A percentile compares a stretch with the other conserved stretches of the same genome.
Evolutionary conservation across 2,888 invertebrate species (phyloP).

Genomic region (Trichopria drosophilae): DNA sequence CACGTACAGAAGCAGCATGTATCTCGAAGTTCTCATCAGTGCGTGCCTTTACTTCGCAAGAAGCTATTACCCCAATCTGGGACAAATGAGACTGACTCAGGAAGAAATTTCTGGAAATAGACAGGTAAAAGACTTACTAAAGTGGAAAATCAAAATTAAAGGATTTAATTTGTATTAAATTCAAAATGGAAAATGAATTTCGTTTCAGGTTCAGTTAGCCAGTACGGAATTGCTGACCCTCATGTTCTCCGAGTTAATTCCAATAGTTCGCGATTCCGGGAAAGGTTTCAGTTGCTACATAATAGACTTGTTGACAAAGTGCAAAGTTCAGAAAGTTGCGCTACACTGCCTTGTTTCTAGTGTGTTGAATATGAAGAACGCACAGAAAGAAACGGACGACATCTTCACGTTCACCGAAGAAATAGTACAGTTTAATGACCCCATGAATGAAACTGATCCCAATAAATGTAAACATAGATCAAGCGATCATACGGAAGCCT

Average conservation of each 20-base stretch:
- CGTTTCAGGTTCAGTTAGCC: constrained; percentile 69
- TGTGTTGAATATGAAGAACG: constrained; percentile 65
- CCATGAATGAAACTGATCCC: constrained; percentile 55
- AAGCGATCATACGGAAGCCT: constrained; percentile 68
- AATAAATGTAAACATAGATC: constrained; percentile 64
- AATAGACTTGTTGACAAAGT: constrained; percentile 72
- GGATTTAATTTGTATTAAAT: background rate
- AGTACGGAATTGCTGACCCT: constrained; percentile 74
- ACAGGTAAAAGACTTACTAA: constrained; percentile 51
- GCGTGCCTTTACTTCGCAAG: constrained; percentile 79
- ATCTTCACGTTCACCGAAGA: constrained; percentile 72
- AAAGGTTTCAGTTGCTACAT: constrained; percentile 78
- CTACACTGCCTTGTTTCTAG: constrained; percentile 80
- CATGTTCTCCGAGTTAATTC: constrained; percentile 72
- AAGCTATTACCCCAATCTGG: constrained; percentile 76
- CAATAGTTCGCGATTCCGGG: constrained; percentile 75
- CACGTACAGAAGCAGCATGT: constrained; percentile 76
- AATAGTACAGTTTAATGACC: constrained; percentile 74
- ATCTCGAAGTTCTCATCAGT: constrained; percentile 75
- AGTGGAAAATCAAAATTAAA: no score
- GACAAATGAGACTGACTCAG: constrained; percentile 66
- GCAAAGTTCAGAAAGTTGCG: constrained; percentile 82
- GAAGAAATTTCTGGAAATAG: constrained; percentile 76
- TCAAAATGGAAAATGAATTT: constrained; percentile 7
- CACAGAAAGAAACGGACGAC: constrained; percentile 57